Conservation (phyloP, 2,113 vertebrate species). For the Miniopterus natalensis region DNA sequence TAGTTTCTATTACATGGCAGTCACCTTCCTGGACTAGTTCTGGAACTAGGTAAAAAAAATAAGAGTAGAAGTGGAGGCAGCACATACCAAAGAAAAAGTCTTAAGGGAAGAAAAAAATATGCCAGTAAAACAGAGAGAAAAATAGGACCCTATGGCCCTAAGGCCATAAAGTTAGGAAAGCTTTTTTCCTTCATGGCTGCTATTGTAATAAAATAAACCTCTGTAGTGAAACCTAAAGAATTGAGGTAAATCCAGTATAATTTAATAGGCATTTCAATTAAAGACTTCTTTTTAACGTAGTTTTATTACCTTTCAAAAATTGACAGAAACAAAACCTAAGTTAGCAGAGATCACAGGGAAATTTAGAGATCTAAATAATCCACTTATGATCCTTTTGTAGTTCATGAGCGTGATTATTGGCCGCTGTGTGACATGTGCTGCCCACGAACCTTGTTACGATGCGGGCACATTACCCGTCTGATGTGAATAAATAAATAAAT, state of each 20-base stretch:
- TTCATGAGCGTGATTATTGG: no score
- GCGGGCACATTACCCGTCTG: no score
- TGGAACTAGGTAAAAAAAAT: neutral
- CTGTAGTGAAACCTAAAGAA: neutral
- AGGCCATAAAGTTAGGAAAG: neutral
- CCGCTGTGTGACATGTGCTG: no score
- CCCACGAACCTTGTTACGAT: no score
- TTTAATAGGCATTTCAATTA: slow-evolving; percentile 41
- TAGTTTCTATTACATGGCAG: slow-evolving; percentile 2
- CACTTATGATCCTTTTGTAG: neutral
- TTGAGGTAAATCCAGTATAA: neutral
- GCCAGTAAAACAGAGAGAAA: neutral
- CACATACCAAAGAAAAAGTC: neutral
- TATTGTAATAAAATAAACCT: neutral
- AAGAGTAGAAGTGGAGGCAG: neutral
- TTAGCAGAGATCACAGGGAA: neutral
- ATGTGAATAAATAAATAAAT: neutral
- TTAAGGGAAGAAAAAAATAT: slow-evolving; percentile 19
- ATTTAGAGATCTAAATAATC: neutral
- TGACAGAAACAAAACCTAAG: slow-evolving; percentile 26
- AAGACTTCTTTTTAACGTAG: neutral
- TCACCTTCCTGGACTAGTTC: neutral
- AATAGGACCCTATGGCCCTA: neutral
- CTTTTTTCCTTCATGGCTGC: neutral
- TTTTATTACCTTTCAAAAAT: slow-evolving; percentile 41